Base-by-base conservation (phyloP, 2,113 vertebrate species). In the Rhinoptilus africanus region DNA sequence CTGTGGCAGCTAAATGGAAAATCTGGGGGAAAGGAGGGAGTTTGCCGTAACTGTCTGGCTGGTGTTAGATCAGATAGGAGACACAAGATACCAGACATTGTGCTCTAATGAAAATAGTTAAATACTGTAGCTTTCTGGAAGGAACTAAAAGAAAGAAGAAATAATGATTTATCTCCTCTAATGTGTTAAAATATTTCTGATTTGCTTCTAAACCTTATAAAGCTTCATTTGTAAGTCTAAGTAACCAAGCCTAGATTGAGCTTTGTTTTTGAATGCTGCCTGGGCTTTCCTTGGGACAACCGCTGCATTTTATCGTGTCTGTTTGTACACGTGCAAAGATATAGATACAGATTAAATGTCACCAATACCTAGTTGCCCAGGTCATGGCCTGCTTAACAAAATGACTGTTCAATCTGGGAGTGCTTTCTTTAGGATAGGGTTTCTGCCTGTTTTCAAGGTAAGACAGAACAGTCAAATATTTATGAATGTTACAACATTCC, bases 391-490 rank as follows among this genome's bases (percentile, higher is more conserved):
- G 85, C 94, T 97, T 94, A 94, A 95, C 91, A 93, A 95, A 97
- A 97, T 97, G 95, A 95, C 96, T 92, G 94, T 92, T 95, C 96
- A 94, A 11, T 94, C 76, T 69, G 66, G 79, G 69, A 91, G 73
- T 95, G 92, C 94, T 95, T 97, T 97, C 96, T 94, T 97, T 95
- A 93, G 94, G 95, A 92, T 96, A 95, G 66, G 41, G 86, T 97
- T 97, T 97, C 97, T 97, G 95, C 92, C 96, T 96, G 96, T 94
- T 95, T 97, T 97, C 92, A 94, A 97, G 95, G 95, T 97, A 96
- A 94, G 96, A 96, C 97, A 96, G 97, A 96, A 79, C 86, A 93
- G 93, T 95, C 97, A 97, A 97, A 97, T 97, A 97, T 97, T 96
- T 96, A 94, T 95, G 95, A 91, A 96, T 75, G 85, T 95, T 97